These are phyloP conservation scores for Miniopterus natalensis DNA, from an alignment of 2,113 vertebrate species.

Conservation along the genomic window DNA sequence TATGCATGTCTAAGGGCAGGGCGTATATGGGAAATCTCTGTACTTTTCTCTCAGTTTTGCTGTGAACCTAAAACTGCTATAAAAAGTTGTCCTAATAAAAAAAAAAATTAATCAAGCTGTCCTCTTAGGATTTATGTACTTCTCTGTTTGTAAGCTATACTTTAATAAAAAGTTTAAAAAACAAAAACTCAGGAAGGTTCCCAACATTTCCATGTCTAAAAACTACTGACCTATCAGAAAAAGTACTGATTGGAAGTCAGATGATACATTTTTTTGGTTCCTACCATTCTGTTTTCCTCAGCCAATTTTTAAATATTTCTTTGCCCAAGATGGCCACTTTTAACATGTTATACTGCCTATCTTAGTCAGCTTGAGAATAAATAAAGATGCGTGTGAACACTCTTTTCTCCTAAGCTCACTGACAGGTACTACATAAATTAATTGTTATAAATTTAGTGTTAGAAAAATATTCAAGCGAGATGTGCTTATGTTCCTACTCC, in stretches of 20 bases:
- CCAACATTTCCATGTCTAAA: neutral
- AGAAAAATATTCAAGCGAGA: neutral
- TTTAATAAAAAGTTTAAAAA: neutral
- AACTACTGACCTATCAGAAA: neutral
- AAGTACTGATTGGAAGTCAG: neutral
- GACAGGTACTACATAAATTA: neutral
- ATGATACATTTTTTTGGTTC: neutral
- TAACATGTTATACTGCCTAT: neutral
- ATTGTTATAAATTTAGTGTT: neutral
- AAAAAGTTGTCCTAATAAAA: neutral
- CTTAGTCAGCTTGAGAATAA: conserved; percentile 20
- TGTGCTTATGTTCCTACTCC: neutral
- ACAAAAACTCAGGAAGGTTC: neutral
- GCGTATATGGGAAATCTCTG: neutral
- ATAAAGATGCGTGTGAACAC: neutral
- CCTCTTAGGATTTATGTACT: neutral
- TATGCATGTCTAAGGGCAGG: fast-evolving
- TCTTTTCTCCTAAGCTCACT: neutral
- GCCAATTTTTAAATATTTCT: conserved; percentile 29
- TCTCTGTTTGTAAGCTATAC: neutral
- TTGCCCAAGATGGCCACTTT: neutral
- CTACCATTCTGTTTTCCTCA: neutral
- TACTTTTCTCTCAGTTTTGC: neutral
- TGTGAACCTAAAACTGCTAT: neutral
- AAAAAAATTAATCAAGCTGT: neutral